Evolutionary conservation across 2,888 invertebrate genomes (phyloP).

Genomic region (Xestia xanthographa): DNA sequence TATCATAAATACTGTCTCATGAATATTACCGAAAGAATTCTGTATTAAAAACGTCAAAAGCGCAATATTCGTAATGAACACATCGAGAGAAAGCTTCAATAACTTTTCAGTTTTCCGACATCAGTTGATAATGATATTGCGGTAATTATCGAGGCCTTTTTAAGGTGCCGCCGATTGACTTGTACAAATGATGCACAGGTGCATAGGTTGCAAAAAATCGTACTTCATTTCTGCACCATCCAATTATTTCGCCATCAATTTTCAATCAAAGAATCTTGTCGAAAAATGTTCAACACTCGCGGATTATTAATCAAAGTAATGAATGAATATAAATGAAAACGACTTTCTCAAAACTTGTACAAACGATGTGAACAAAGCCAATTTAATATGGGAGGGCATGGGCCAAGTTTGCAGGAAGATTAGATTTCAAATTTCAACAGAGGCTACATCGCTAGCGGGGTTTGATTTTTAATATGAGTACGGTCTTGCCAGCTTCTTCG

Average conservation of each 20-base stretch:
- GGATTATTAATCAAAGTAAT: conserved; percentile 62
- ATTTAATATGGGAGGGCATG: conserved; percentile 41
- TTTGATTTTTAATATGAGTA: conserved; percentile 16
- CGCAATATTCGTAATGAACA: conserved; percentile 38
- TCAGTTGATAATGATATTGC: conserved; percentile 65
- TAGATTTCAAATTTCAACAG: conserved; percentile 33
- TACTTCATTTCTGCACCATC: conserved; percentile 69
- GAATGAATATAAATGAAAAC: conserved; percentile 51
- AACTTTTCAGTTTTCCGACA: conserved; percentile 32
- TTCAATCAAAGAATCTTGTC: conserved; percentile 76
- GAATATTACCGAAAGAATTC: conserved; percentile 2
- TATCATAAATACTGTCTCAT: conserved; percentile 19
- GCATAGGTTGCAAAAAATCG: conserved; percentile 77
- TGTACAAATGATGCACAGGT: conserved; percentile 76
- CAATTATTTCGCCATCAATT: conserved; percentile 83
- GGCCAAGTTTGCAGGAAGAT: conserved; percentile 44
- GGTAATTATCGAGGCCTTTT: conserved; percentile 63
- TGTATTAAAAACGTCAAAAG: conserved; percentile 6
- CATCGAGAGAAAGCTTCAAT: conserved; percentile 44
- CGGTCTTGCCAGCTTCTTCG: background rate
- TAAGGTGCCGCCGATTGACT: conserved; percentile 72
- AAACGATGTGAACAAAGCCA: conserved; percentile 50
- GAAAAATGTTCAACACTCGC: conserved; percentile 63
- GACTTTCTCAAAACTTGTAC: conserved; percentile 38
- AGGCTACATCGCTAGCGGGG: conserved; percentile 21